Evolutionary conservation across 2,888 invertebrate species (phyloP), one percentile per base, ranked within the genome.

Genomic region (Lochmaea capreae): DNA sequence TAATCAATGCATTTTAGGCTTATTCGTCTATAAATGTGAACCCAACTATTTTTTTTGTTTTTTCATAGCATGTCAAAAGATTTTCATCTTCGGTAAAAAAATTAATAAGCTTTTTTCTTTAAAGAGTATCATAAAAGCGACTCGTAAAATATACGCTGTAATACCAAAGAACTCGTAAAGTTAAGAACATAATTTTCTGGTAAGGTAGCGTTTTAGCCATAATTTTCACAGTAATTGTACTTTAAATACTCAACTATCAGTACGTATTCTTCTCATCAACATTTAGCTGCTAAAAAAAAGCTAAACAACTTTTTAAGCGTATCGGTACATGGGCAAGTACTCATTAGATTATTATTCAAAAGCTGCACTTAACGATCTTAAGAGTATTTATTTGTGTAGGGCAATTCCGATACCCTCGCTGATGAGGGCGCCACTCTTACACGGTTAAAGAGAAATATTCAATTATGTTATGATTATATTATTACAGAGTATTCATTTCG

Each of bases 401-500:
- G 54, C n/a, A 54, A 18, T 16, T 18, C 10, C 16, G 10, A 54
- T 18, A 54, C 18, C 1, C 54, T 54, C 9, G 54, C 54, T 18
- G 54, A 54, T 54, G 54, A 54, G 54, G 54, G 54, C 54, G 54
- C 54, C 54, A 54, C 54, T 54, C 52, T n/a, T 52, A n/a, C n/a
- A 52, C n/a, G n/a, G 54, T 54, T 54, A 3, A 54, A 16, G 3
- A 46, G 14, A 46, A 46, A 12, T 6, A 52, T 52, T 18, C 9
- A 16, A 54, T 54, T 54, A 11, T 49, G 4, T 6, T 54, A 2
- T 54, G 54, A 54, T 54, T 54, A 54, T 18, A 14, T 39, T 49
- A 49, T 49, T 49, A n/a, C 18, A 10, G 9, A 3, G n/a, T 8
- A 33, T 33, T 33, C 5, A 33, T 33, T 33, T 54, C 9, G 18